Conservation (phyloP, 2,888 invertebrate species). For the Lepidochrysops patricia region DNA sequence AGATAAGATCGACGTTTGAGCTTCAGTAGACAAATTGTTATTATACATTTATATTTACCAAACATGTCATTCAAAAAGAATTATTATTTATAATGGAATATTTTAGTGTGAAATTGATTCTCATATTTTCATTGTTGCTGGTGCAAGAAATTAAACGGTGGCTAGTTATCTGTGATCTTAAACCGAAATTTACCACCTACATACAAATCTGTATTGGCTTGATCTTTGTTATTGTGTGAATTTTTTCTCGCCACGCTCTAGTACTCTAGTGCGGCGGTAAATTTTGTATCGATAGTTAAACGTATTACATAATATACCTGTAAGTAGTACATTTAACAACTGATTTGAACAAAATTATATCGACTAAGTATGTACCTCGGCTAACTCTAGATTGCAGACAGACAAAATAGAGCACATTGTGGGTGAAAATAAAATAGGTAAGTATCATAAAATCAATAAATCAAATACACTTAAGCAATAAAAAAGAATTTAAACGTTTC, state of each 20-base stretch:
- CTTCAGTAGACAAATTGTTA: conserved; percentile 59
- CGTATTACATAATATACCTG: too few relatives aligned
- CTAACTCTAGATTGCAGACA: too few relatives aligned
- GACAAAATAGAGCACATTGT: too few relatives aligned
- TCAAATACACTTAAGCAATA: too few relatives aligned
- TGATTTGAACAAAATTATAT: too few relatives aligned
- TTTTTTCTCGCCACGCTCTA: neutral
- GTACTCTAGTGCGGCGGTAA: neutral
- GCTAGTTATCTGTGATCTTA: conserved; percentile 24
- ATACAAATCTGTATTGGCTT: neutral
- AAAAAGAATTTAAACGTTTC: too few relatives aligned
- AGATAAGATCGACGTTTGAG: conserved; percentile 62
- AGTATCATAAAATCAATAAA: too few relatives aligned
- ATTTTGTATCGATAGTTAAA: too few relatives aligned
- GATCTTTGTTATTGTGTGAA: neutral
- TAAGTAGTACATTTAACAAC: too few relatives aligned
- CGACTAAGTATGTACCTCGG: too few relatives aligned
- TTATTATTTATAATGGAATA: conserved; percentile 40
- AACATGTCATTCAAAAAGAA: conserved; percentile 57
- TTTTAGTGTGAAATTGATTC: conserved; percentile 61
- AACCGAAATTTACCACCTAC: conserved; percentile 11
- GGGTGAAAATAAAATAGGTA: too few relatives aligned
- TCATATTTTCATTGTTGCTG: conserved; percentile 24
- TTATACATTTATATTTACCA: conserved; percentile 55
- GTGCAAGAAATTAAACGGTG: conserved; percentile 29